Conservation (phyloP, 2,888 invertebrate species). For the Agonopterix arenella region DNA sequence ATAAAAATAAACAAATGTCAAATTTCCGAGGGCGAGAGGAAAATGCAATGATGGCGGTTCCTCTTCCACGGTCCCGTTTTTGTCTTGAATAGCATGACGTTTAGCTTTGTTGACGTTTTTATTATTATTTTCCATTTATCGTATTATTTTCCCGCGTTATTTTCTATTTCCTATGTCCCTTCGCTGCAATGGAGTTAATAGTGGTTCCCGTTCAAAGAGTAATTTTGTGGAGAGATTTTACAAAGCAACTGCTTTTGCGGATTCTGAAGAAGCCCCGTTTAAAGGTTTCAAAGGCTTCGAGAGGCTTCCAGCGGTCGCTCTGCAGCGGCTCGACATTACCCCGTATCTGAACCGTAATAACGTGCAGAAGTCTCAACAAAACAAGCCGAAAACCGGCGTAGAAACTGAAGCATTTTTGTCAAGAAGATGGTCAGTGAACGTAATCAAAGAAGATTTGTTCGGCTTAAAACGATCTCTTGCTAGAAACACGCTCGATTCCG, state of each 20-base stretch:
- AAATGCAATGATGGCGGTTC: conserved; percentile 4
- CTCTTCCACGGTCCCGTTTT: not conserved
- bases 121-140: conserved; percentile 24
- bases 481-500: conserved; percentile 18
- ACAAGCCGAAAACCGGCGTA: conserved; percentile 3
- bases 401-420: conserved; percentile 2
- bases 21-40: not conserved
- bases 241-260: conserved; percentile 3
- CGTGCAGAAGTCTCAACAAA: not conserved
- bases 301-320: conserved; percentile 34
- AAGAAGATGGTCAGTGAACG: conserved; percentile 32
- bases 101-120: conserved; percentile 41
- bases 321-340: conserved; percentile 41
- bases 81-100: conserved; percentile 21
- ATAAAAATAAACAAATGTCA: not conserved
- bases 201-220: conserved; percentile 11
- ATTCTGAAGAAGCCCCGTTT: conserved; percentile 23
- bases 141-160: conserved; percentile 34
- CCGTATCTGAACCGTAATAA: conserved; percentile 25
- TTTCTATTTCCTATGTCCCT: conserved; percentile 33
- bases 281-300: conserved; percentile 43
- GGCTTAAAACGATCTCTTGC: conserved; percentile 22
- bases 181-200: conserved; percentile 35
- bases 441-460: conserved; percentile 36
- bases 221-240: conserved; percentile 13